Conservation (phyloP, 2,888 invertebrate genomes). For the Nemapogon koenigi region DNA sequence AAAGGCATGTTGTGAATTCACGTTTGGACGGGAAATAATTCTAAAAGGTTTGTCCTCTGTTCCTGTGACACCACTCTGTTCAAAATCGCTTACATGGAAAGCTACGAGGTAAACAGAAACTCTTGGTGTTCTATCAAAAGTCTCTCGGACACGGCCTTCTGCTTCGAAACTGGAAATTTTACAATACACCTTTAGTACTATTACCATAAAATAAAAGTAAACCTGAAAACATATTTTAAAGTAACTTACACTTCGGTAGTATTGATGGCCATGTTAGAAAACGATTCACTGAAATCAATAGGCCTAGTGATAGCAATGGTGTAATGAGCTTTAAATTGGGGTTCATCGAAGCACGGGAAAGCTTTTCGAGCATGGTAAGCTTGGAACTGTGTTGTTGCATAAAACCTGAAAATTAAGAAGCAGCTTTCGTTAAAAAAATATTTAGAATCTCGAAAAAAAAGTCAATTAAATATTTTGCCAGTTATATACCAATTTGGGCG, state of each 20-base stretch:
- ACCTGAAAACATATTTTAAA: constrained; percentile 2
- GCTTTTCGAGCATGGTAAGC: constrained; percentile 79
- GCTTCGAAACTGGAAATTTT: no score
- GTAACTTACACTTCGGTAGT: constrained; percentile 32
- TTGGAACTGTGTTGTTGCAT: constrained; percentile 79
- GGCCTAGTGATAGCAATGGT: constrained; percentile 70
- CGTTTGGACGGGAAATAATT: constrained; percentile 41
- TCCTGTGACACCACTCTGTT: constrained; percentile 27
- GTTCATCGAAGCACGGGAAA: constrained; percentile 91
- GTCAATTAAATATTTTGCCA: background rate
- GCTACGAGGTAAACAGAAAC: constrained; percentile 88
- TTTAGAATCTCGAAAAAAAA: background rate
- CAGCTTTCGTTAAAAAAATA: background rate
- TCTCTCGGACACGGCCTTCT: constrained; percentile 35
- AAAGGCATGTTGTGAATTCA: constrained; percentile 38
- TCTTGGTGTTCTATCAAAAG: constrained; percentile 64
- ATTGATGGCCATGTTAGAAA: constrained; percentile 72
- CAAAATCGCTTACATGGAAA: constrained; percentile 81
- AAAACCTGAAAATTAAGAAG: constrained; percentile 28
- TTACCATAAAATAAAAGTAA: no score
- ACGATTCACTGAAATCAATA: constrained; percentile 45
- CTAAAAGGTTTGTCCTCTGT: constrained; percentile 33
- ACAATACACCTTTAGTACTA: no score
- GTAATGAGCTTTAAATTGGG: constrained; percentile 79
- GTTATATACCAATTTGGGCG: no score